phyloP scores from a whole-genome alignment of 2,797 vertebrate genomes.

The Sebastes elongatus region DNA sequence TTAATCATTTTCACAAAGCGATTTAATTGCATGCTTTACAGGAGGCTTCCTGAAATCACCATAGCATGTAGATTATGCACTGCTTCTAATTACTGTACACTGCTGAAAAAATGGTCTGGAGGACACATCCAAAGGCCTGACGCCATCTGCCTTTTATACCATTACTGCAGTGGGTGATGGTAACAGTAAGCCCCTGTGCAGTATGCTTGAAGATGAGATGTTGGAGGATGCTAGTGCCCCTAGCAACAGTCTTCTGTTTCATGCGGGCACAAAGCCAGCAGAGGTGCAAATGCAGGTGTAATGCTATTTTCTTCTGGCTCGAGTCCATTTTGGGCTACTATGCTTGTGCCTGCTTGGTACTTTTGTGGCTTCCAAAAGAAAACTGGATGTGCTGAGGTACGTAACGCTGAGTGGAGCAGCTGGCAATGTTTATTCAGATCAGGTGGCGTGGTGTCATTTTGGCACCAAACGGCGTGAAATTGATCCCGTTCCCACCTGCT shows the following conservation, averaged over 20 bases:
- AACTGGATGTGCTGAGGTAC: slow-evolving; percentile 4
- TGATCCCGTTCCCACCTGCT: slow-evolving; percentile 37
- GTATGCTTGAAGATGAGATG: slow-evolving; percentile 29
- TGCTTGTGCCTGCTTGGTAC: slow-evolving; percentile 10
- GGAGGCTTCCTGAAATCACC: slow-evolving; percentile 53
- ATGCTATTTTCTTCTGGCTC: slow-evolving; percentile 48
- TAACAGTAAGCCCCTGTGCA: slow-evolving; percentile 19
- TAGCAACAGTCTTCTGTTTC: slow-evolving; percentile 28
- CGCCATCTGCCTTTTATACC: slow-evolving; percentile 44
- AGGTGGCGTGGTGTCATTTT: slow-evolving; percentile 38
- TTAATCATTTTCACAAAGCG: slow-evolving; percentile 59
- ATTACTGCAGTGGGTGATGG: slow-evolving; percentile 37
- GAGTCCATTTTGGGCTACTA: slow-evolving; percentile 23
- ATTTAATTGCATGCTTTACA: slow-evolving; percentile 54
- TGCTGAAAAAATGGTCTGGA: slow-evolving; percentile 40
- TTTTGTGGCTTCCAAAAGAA: slow-evolving; percentile 26
- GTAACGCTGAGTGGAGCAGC: slow-evolving; percentile 47
- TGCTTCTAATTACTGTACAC: slow-evolving; percentile 50
- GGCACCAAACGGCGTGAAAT: slow-evolving; percentile 39
- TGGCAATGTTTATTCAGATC: slow-evolving; percentile 66
- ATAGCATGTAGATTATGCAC: slow-evolving; percentile 54
- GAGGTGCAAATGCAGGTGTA: slow-evolving; percentile 55
- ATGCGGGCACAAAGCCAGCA: slow-evolving; percentile 20
- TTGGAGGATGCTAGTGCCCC: slow-evolving; percentile 9
- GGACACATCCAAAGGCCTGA: slow-evolving; percentile 47